Percentiles rank a stretch among this genome's conserved stretches.
phyloP scores from a whole-genome alignment of 2,113 vertebrate genomes.

The Archocentrus centrarchus region DNA sequence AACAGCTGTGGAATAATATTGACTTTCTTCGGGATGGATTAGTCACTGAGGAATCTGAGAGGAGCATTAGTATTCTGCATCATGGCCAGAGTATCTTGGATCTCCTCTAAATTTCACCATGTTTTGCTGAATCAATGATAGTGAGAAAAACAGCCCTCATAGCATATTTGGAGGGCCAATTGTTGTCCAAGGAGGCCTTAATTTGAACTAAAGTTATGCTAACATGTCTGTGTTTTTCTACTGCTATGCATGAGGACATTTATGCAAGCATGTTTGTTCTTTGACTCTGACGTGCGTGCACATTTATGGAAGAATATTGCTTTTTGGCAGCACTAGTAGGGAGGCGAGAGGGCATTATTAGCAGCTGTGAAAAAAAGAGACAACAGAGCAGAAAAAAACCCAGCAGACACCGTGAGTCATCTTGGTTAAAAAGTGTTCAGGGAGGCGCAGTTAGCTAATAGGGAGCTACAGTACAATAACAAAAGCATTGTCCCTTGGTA shows the following conservation, averaged over 20 bases:
- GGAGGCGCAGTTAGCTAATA: constrained; percentile 47
- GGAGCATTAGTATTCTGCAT: constrained; percentile 58
- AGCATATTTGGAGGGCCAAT: constrained; percentile 25
- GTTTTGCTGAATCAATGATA: constrained; percentile 56
- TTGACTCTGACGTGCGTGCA: neutral
- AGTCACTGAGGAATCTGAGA: constrained; percentile 35
- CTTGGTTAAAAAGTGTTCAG: constrained; percentile 47
- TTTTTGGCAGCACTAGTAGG: neutral
- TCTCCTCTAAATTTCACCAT: constrained; percentile 57
- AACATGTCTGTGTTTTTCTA: neutral
- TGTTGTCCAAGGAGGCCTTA: constrained; percentile 4
- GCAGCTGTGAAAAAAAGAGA: constrained; percentile 22
- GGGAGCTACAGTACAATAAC: constrained; percentile 23
- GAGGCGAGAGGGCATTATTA: constrained; percentile 33
- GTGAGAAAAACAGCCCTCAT: constrained; percentile 27
- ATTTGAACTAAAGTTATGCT: constrained; percentile 12
- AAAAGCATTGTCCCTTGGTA: constrained; percentile 26
- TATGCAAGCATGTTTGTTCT: neutral
- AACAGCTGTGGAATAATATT: constrained; percentile 28
- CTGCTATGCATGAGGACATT: neutral
- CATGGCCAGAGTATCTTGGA: constrained; percentile 27
- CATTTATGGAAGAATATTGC: constrained; percentile 7
- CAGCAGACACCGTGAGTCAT: constrained; percentile 41
- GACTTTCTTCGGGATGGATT: constrained; percentile 48
- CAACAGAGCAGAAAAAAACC: neutral